Percentiles rank a stretch among this genome's conserved stretches.
Conservation (phyloP, 2,113 vertebrate genomes). For the Centropristis striata region DNA sequence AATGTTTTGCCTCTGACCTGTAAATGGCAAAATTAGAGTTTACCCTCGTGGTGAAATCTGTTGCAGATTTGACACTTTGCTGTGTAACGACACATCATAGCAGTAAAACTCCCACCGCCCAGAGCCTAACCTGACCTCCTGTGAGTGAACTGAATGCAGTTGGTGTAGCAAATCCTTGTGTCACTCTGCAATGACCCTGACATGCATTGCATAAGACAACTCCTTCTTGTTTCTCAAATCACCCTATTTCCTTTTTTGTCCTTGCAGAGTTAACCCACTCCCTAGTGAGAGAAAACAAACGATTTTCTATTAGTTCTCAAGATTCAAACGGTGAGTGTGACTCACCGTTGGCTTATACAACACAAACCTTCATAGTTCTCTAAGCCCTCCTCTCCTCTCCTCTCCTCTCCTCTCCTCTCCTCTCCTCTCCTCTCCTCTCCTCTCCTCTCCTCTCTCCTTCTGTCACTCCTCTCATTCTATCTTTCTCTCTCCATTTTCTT, state of each 20-base stretch:
- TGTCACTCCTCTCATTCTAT: slow-evolving; percentile 73
- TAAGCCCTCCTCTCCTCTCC: slow-evolving; percentile 62
- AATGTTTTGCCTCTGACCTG: slow-evolving; percentile 2
- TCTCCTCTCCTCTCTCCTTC: slow-evolving; percentile 66
- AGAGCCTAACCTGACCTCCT: slow-evolving; percentile 12
- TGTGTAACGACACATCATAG: slow-evolving; percentile 4
- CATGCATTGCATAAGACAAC: slow-evolving; percentile 62
- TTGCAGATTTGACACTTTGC: slow-evolving; percentile 11
- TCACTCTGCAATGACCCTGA: slow-evolving; percentile 43
- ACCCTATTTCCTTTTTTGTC: slow-evolving; percentile 74
- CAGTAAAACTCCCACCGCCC: slow-evolving; percentile 4
- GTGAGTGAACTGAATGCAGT: slow-evolving; percentile 27
- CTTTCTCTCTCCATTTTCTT: slow-evolving; percentile 74
- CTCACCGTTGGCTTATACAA: slow-evolving; percentile 83
- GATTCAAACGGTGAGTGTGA: slow-evolving; percentile 81
- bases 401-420: slow-evolving; percentile 68
- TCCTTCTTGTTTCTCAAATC: slow-evolving; percentile 65
- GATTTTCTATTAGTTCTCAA: slow-evolving; percentile 82
- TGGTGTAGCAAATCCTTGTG: slow-evolving; percentile 20
- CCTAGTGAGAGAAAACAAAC: slow-evolving; percentile 77
- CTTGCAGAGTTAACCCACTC: slow-evolving; percentile 77
- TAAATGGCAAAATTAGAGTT: slow-evolving; percentile 4
- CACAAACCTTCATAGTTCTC: slow-evolving; percentile 78
- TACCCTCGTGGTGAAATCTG: slow-evolving; percentile 5
- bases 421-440: slow-evolving; percentile 63